A percentile compares a stretch with the other conserved stretches of the same genome.
Evolutionary conservation across 2,888 invertebrate genomes (phyloP).

Genomic region (Orchestes rusci): DNA sequence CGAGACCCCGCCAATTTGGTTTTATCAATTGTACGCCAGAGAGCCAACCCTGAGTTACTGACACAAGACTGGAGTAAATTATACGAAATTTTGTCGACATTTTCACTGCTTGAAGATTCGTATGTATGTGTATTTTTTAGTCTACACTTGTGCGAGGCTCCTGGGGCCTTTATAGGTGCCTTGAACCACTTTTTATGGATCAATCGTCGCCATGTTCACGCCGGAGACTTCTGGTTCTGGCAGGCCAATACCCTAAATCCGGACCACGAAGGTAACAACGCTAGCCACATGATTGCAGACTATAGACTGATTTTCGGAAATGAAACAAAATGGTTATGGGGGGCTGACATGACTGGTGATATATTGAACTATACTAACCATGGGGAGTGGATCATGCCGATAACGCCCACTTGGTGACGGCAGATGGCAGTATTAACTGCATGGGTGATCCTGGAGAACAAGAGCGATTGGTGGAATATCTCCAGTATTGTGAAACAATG

Average conservation of each 20-base stretch:
- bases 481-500: conserved; percentile 79
- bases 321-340: conserved; percentile 77
- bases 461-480: conserved; percentile 66
- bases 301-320: conserved; percentile 79
- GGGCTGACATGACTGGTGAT: conserved; percentile 79
- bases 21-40: conserved; percentile 50
- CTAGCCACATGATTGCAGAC: conserved; percentile 66
- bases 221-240: conserved; percentile 71
- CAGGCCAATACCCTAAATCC: conserved; percentile 82
- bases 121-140: conserved; percentile 50
- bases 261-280: conserved; percentile 79
- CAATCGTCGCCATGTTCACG: too few relatives aligned
- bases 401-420: conserved; percentile 60
- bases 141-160: conserved; percentile 94
- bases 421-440: conserved; percentile 92
- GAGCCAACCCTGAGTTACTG: conserved; percentile 65
- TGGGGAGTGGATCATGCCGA: conserved; percentile 49
- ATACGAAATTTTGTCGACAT: conserved; percentile 68
- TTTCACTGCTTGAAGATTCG: conserved; percentile 43
- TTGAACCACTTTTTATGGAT: conserved; percentile 73
- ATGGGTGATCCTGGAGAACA: conserved; percentile 79
- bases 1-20: conserved; percentile 69
- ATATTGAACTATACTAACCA: conserved; percentile 66
- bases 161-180: conserved; percentile 89
- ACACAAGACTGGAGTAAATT: conserved; percentile 95